Percentiles rank a stretch among this genome's conserved stretches.
Evolutionary conservation across 37 sponge, comb jelly and placozoan species (phyloP).

Genomic region (Cladorhizidae sp.): DNA sequence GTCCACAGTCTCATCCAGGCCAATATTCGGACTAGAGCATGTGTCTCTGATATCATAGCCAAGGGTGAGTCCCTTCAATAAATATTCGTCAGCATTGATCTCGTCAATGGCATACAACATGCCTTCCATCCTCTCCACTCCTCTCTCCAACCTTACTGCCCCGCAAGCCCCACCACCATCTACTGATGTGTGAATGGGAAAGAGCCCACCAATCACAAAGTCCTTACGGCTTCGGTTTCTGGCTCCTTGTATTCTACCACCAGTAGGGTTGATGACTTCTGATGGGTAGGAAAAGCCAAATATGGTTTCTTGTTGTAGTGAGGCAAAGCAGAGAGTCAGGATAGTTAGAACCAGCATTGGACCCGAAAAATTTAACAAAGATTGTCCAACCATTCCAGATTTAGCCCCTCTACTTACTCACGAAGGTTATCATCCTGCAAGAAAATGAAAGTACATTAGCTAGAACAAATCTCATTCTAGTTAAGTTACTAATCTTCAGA

Average conservation of each 20-base stretch:
- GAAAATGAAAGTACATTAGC: too few relatives aligned
- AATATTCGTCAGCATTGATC: conserved; percentile 59
- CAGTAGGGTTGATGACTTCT: conserved; percentile 1
- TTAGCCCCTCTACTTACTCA: too few relatives aligned
- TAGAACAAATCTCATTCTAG: too few relatives aligned
- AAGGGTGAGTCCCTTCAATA: conserved; percentile 64
- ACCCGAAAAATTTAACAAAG: too few relatives aligned
- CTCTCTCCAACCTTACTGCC: conserved; percentile 47
- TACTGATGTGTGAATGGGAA: conserved; percentile 68
- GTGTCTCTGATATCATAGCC: conserved; percentile 95
- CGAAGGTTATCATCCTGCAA: too few relatives aligned
- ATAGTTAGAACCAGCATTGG: too few relatives aligned
- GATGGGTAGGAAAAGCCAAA: not conserved
- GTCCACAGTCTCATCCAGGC: conserved; percentile 78
- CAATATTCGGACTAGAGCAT: conserved; percentile 72
- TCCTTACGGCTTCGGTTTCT: conserved; percentile 39
- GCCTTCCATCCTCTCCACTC: conserved; percentile 87
- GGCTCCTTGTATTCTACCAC: conserved; percentile 55
- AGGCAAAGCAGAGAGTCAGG: too few relatives aligned
- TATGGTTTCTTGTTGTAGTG: not conserved
- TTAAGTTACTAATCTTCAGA: too few relatives aligned
- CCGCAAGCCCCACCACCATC: conserved; percentile 27
- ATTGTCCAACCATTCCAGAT: too few relatives aligned
- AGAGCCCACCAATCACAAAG: conserved; percentile 86
- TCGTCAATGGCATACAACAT: conserved; percentile 80